Base-by-base conservation (phyloP, 2,888 invertebrate species). In the Anoplius nigerrimus region DNA sequence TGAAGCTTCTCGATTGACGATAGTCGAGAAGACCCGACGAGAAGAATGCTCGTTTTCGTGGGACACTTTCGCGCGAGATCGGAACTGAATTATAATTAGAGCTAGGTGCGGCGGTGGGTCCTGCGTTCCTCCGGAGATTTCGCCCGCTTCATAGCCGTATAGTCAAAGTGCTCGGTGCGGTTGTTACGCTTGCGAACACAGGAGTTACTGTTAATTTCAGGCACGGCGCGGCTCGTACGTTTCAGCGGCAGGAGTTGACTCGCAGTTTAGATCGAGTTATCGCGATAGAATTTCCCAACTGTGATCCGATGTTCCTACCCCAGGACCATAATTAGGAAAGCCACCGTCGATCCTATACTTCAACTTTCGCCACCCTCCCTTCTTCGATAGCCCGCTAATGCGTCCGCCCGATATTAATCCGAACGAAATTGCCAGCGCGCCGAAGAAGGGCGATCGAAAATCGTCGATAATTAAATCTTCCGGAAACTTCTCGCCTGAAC, bases 171-270 rank as follows among this genome's bases (percentile, higher is more conserved):
- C 24, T 60, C 60, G 18, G 62, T 20, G 71, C 34, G 34, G 34
- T 11, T 34, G 75, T 70, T 70, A 66, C 66, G 59, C 61, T 53
- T 51, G 55, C 57, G 69, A 76, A 55, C 59, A 59, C 58, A 61
- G 70, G 54, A 76, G 76, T 76, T 72, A 67, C 76, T 72, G 76
- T 76, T 76, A 76, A 76, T 72, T 76, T 76, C 65, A 56, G 58
- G 63, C 62, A 54, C 60, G 18, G 58, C 58, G 45, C 69, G 54
- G 67, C 66, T 76, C 73, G 59, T 73, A 68, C 64, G 68, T 76
- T 76, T 75, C 72, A 72, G 45, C 52, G 58, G 46, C 66, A 65
- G 69, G 57, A 69, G 66, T 75, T 72, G 60, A 52, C 65, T 66
- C 60, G 60, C 57, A 70, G 63, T 72, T 70, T 73, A 43, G 63